These are phyloP conservation scores for Ectropis crepuscularia DNA, from an alignment of 2,888 invertebrate genomes.

Conservation along the genomic window DNA sequence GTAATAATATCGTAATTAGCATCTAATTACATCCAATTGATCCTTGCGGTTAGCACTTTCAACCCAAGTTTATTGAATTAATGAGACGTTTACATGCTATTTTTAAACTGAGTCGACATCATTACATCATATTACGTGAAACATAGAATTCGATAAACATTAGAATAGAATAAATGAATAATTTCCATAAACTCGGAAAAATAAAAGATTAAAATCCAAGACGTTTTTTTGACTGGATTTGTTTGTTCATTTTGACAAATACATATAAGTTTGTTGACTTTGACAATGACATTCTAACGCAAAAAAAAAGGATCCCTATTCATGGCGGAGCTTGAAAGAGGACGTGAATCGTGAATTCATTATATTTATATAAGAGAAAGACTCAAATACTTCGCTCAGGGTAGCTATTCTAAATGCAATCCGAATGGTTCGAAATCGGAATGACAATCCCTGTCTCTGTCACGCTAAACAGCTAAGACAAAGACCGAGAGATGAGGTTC, in stretches of 20 bases:
- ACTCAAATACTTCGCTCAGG: too few species aligned
- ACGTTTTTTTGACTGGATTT: not conserved
- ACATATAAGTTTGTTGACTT: not conserved
- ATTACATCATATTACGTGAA: slow-evolving; percentile 5
- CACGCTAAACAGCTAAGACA: too few species aligned
- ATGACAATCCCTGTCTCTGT: too few species aligned
- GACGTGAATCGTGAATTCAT: too few species aligned
- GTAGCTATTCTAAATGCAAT: too few species aligned
- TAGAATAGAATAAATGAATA: not conserved
- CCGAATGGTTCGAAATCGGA: too few species aligned
- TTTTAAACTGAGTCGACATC: not conserved
- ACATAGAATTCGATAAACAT: not conserved
- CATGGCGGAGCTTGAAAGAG: too few species aligned
- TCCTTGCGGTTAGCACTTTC: slow-evolving; percentile 22
- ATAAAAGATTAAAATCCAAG: slow-evolving; percentile 1
- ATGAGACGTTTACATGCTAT: not conserved
- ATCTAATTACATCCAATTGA: slow-evolving; percentile 37
- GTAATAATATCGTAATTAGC: slow-evolving; percentile 44
- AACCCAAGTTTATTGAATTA: not conserved
- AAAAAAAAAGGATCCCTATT: too few species aligned
- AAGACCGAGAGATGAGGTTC: too few species aligned
- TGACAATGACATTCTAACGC: slow-evolving; percentile 7
- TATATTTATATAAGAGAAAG: too few species aligned
- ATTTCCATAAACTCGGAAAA: not conserved
- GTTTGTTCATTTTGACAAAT: slow-evolving; percentile 1